These are phyloP conservation scores for Menura novaehollandiae DNA, from an alignment of 2,113 vertebrate species.

Conservation along the genomic window DNA sequence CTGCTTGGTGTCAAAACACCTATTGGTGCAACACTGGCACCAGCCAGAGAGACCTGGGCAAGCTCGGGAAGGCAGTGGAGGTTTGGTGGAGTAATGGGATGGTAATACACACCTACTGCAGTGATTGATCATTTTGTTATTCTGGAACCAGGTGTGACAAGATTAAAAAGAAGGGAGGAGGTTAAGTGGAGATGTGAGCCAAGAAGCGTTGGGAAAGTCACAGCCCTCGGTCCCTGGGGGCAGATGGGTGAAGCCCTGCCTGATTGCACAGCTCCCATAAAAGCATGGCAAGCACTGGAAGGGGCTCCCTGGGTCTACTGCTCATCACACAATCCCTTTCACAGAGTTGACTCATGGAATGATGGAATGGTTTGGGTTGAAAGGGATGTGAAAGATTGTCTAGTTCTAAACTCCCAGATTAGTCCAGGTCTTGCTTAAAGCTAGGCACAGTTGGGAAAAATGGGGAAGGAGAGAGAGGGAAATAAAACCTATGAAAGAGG, in stretches of 20 bases:
- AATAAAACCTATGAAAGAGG: neutral
- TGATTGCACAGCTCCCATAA: neutral
- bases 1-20: neutral
- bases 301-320: neutral
- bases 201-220: neutral
- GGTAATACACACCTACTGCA: neutral
- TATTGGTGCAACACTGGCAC: accelerated
- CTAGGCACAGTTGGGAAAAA: neutral
- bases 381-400: no score
- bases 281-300: accelerated
- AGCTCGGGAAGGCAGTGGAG: neutral
- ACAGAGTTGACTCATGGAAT: no score
- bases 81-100: neutral
- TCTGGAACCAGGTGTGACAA: neutral
- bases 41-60: neutral
- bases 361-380: no score
- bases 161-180: neutral
- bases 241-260: neutral
- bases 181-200: neutral
- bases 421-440: neutral
- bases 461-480: neutral
- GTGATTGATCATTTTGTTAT: neutral
- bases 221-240: neutral
- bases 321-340: neutral
- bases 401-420: neutral